Conservation (phyloP, 2,113 vertebrate species). For the Coreoperca whiteheadi region DNA sequence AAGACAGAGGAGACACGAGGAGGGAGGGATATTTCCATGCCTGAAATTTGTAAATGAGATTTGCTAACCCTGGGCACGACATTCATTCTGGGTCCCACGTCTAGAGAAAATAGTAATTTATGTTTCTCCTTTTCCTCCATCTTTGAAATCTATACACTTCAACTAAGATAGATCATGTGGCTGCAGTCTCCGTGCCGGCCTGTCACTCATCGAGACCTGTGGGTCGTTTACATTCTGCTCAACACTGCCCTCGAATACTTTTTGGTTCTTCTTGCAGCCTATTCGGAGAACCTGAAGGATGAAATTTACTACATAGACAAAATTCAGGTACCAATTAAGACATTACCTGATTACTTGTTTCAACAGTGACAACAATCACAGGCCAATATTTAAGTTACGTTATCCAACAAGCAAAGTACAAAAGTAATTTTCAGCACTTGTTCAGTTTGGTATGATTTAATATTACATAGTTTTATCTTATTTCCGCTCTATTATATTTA, state of each 20-base stretch:
- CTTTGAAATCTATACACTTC: slow-evolving; percentile 45
- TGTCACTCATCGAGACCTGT: slow-evolving; percentile 45
- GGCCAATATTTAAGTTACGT: neutral
- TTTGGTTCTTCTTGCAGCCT: neutral
- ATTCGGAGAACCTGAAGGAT: neutral
- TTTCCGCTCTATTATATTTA: neutral
- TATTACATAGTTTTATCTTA: neutral
- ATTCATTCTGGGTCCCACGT: slow-evolving; percentile 31
- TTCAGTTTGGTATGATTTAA: neutral
- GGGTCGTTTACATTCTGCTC: slow-evolving; percentile 9
- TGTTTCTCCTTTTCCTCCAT: slow-evolving; percentile 26
- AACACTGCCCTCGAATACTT: neutral
- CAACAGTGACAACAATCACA: neutral
- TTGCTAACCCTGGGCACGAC: slow-evolving; percentile 62
- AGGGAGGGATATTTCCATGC: slow-evolving; percentile 44
- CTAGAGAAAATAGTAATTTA: slow-evolving; percentile 47
- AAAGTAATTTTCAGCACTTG: neutral
- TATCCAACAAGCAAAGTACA: too few species aligned
- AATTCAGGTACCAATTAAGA: slow-evolving; percentile 26
- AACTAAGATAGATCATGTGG: slow-evolving; percentile 29
- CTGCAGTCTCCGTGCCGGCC: neutral
- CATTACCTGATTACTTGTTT: neutral
- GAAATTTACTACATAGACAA: neutral
- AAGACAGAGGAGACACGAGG: slow-evolving; percentile 22
- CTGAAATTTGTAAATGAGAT: slow-evolving; percentile 74